Conservation (phyloP, 2,888 invertebrate genomes). For the Heliconius cydno region DNA sequence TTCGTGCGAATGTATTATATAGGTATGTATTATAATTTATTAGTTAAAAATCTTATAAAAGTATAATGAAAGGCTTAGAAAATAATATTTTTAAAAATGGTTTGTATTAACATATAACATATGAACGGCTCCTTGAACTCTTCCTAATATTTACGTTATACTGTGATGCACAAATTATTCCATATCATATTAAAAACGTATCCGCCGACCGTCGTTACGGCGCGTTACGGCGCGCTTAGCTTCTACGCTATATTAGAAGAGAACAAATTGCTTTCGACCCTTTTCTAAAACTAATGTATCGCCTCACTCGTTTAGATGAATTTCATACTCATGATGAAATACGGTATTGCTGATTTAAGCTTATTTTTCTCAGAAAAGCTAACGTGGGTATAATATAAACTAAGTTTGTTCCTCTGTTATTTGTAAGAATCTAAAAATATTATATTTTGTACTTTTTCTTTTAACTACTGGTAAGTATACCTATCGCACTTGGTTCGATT, state of each 20-base stretch:
- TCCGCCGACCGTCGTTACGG: background rate
- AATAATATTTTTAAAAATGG: too few relatives aligned
- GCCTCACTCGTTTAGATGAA: constrained; percentile 29
- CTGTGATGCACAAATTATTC: background rate
- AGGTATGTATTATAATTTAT: too few relatives aligned
- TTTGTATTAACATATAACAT: too few relatives aligned
- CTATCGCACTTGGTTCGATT: too few relatives aligned
- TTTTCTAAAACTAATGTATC: constrained; percentile 31
- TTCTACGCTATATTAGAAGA: constrained; percentile 19
- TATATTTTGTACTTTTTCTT: background rate
- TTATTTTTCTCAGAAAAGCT: background rate
- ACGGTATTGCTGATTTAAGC: constrained; percentile 4
- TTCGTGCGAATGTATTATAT: too few relatives aligned
- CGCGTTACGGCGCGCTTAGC: background rate
- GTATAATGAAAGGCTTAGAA: too few relatives aligned
- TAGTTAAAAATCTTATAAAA: too few relatives aligned
- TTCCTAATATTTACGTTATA: too few relatives aligned
- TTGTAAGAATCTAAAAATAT: background rate
- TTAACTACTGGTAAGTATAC: too few relatives aligned
- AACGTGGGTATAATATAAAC: background rate
- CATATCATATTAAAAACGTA: background rate
- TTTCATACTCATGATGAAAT: constrained; percentile 17
- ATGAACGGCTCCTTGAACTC: too few relatives aligned
- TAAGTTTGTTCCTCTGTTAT: too few relatives aligned
- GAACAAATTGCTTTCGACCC: constrained; percentile 30